Conservation (phyloP, 1,140 invertebrate genomes). For the Reticulitermes speratus region DNA sequence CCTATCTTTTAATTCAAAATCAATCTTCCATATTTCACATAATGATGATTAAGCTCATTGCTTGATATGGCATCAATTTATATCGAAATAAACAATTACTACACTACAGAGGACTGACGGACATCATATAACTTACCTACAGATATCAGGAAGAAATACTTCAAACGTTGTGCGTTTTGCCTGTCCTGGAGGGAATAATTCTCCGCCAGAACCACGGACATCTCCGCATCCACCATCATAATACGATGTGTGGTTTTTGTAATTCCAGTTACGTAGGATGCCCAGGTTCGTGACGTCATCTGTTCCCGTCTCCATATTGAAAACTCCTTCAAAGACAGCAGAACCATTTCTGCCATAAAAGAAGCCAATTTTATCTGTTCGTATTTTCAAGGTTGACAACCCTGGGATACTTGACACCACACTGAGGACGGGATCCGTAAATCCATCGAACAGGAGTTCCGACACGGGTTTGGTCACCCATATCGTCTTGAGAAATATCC, state of each 20-base stretch:
- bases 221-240: constrained; percentile 59
- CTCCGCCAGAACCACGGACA: constrained; percentile 70
- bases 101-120: too few relatives aligned
- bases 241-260: constrained; percentile 54
- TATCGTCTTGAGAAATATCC: constrained; percentile 52
- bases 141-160: constrained; percentile 70
- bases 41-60: too few relatives aligned
- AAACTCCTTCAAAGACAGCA: constrained; percentile 44
- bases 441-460: constrained; percentile 74
- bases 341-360: constrained; percentile 59
- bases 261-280: constrained; percentile 49
- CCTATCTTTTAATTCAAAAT: too few relatives aligned
- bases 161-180: constrained; percentile 54
- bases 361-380: constrained; percentile 74
- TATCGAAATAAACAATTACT: too few relatives aligned
- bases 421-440: constrained; percentile 63
- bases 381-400: constrained; percentile 54
- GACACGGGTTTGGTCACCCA: constrained; percentile 62
- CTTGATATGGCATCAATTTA: too few relatives aligned
- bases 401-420: constrained; percentile 54
- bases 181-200: constrained; percentile 68
- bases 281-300: constrained; percentile 43
- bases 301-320: constrained; percentile 47
- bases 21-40: too few relatives aligned
- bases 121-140: constrained; percentile 46